These are phyloP conservation scores for Cantharis rustica DNA, from an alignment of 2,888 invertebrate genomes.

Conservation along the genomic window DNA sequence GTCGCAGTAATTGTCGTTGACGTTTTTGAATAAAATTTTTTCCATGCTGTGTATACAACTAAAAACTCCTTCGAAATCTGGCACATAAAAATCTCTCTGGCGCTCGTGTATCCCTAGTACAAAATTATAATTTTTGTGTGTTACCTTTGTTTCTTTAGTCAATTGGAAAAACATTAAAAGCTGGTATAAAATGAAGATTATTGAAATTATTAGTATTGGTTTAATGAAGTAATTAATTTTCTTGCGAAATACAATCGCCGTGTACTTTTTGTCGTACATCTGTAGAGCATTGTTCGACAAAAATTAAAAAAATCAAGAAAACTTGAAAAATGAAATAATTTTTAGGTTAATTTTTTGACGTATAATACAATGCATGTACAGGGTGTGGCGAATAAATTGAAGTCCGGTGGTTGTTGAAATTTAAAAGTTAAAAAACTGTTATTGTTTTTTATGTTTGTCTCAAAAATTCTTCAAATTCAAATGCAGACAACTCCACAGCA, in stretches of 20 bases:
- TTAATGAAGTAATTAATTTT: conserved; percentile 34
- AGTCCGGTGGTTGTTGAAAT: too few relatives aligned
- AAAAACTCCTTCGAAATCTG: conserved; percentile 54
- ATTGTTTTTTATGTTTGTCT: too few relatives aligned
- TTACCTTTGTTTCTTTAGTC: conserved; percentile 15
- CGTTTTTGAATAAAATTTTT: conserved; percentile 60
- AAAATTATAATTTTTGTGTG: conserved; percentile 32
- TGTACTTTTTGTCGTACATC: conserved; percentile 14
- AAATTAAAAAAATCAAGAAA: not conserved
- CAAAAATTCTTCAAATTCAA: too few relatives aligned
- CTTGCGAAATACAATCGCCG: conserved; percentile 13
- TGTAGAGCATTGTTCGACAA: conserved; percentile 6
- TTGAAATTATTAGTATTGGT: conserved; percentile 30
- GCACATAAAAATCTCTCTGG: conserved; percentile 55
- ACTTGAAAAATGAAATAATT: not conserved
- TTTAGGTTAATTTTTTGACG: not conserved
- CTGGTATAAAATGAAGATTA: conserved; percentile 37
- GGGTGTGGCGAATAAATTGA: not conserved
- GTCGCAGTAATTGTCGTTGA: conserved; percentile 89
- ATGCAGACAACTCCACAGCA: too few relatives aligned
- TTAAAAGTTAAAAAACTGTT: too few relatives aligned
- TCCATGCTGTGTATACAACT: conserved; percentile 56
- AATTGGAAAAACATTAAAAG: conserved; percentile 37
- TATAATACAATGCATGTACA: not conserved
- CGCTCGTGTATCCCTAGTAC: conserved; percentile 55